Conservation (phyloP, 2,113 vertebrate species). For the Podarcis cretensis region DNA sequence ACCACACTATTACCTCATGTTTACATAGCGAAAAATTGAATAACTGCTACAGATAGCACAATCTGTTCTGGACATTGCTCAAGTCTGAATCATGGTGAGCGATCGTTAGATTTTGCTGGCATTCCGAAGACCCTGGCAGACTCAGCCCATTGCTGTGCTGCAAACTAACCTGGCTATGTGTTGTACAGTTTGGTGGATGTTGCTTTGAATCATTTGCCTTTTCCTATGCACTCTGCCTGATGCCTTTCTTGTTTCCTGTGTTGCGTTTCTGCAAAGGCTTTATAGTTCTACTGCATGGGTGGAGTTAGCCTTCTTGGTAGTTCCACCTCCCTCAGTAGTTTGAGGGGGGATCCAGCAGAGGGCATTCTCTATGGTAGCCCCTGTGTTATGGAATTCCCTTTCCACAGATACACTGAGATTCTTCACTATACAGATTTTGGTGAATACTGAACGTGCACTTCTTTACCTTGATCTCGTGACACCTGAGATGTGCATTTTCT, state of each 20-base stretch:
- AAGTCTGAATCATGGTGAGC: slow-evolving; percentile 17
- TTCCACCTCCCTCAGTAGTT: no score
- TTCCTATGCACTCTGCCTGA: not conserved
- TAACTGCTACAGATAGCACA: not conserved
- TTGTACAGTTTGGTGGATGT: not conserved
- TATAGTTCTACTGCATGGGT: not conserved
- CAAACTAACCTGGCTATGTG: not conserved
- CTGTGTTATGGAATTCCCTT: no score
- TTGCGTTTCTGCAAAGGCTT: not conserved
- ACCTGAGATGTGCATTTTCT: no score
- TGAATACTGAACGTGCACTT: no score
- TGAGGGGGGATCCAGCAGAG: no score
- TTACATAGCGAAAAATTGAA: not conserved
- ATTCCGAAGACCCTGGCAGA: not conserved
- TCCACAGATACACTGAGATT: no score
- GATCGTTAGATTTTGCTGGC: not conserved
- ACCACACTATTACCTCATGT: not conserved
- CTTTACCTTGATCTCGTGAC: no score
- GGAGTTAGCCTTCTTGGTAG: not conserved
- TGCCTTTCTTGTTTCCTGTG: not conserved
- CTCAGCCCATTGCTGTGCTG: not conserved
- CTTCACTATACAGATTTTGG: no score
- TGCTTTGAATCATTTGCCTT: not conserved
- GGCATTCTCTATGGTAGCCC: no score
- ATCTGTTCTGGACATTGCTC: slow-evolving; percentile 14